These are phyloP conservation scores for Nesogale talazaci DNA, from an alignment of 2,113 vertebrate genomes.

Conservation along the genomic window DNA sequence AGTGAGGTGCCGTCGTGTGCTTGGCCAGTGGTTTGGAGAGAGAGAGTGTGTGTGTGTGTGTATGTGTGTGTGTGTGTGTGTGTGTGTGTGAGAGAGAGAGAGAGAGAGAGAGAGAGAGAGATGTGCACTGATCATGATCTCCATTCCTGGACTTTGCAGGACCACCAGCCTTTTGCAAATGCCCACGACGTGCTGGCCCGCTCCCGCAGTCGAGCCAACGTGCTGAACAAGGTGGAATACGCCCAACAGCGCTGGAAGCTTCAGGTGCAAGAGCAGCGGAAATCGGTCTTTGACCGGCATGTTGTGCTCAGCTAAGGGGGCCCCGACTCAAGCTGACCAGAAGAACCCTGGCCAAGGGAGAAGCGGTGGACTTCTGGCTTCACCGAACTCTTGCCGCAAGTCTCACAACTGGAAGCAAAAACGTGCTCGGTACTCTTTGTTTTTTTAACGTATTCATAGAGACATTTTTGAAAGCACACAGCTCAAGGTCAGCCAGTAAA, in stretches of 20 bases:
- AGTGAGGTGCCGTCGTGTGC: background rate
- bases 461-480: slow-evolving; percentile 76
- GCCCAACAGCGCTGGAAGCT: slow-evolving; percentile 98
- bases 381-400: slow-evolving; percentile 59
- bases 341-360: slow-evolving; percentile 63
- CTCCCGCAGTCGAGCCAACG: slow-evolving; percentile 94
- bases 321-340: slow-evolving; percentile 43
- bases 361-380: slow-evolving; percentile 77
- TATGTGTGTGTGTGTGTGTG: background rate
- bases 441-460: slow-evolving; percentile 72
- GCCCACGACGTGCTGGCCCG: slow-evolving; percentile 96
- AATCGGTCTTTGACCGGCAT: slow-evolving; percentile 98
- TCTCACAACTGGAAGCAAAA: slow-evolving; percentile 72
- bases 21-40: background rate
- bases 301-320: slow-evolving; percentile 95
- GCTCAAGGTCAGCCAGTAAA: slow-evolving; percentile 77
- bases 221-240: slow-evolving; percentile 98
- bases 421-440: slow-evolving; percentile 69
- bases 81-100: too few species aligned
- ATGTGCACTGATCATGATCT: slow-evolving; percentile 1
- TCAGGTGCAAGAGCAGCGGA: slow-evolving; percentile 98
- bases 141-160: slow-evolving; percentile 84
- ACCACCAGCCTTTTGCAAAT: slow-evolving; percentile 98
- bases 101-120: too few species aligned
- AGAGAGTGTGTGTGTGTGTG: background rate